Percentiles rank a stretch among this genome's conserved stretches.
phyloP scores from a whole-genome alignment of 53 echinoderm and acorn worm species.

The Glandiceps talaboti region DNA sequence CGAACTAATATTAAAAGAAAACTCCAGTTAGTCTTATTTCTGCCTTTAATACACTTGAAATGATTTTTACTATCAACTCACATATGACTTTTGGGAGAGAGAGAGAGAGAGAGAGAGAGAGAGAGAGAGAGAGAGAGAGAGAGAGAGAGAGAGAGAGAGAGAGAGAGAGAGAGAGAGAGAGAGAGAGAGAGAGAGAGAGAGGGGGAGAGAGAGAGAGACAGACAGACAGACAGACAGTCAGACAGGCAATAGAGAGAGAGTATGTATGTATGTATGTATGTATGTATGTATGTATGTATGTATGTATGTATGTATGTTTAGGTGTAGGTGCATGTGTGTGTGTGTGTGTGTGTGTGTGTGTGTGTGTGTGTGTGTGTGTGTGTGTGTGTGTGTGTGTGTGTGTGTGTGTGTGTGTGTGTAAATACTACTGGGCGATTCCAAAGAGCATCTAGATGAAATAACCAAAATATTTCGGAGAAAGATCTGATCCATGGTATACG shows the following conservation, averaged over 20 bases:
- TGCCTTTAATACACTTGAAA: too few relatives aligned
- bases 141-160: slow-evolving; percentile 1
- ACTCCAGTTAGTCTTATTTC: too few relatives aligned
- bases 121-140: slow-evolving; percentile 1
- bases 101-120: too few relatives aligned
- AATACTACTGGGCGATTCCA: too few relatives aligned
- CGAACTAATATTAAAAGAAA: too few relatives aligned
- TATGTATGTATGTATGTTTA: too few relatives aligned
- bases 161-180: slow-evolving; percentile 1
- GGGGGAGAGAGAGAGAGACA: not conserved
- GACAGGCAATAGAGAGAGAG: not conserved
- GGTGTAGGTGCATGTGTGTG: too few relatives aligned
- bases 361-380: not conserved
- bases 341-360: not conserved
- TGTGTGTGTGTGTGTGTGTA: not conserved
- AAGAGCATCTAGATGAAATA: too few relatives aligned
- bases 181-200: not conserved
- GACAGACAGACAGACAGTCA: not conserved
- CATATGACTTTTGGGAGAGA: too few relatives aligned
- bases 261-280: not conserved
- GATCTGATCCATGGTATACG: too few relatives aligned
- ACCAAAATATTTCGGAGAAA: too few relatives aligned
- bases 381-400: not conserved
- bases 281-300: not conserved
- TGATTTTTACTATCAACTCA: too few relatives aligned